Base-by-base conservation (phyloP, 1,140 invertebrate species). In the Scaptodrosophila lebanonensis region DNA sequence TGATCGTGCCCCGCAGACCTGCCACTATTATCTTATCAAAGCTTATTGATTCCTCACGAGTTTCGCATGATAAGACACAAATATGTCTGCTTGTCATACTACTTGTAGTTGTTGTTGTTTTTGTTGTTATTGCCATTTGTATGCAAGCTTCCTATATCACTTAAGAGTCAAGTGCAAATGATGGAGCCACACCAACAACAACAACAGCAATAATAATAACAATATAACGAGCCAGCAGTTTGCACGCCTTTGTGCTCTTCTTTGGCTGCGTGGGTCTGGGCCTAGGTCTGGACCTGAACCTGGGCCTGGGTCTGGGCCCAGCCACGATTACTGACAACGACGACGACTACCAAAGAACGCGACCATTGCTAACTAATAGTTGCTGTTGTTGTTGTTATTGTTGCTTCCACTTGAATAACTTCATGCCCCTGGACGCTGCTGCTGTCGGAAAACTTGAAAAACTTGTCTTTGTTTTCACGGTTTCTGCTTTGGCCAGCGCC, bases 371-470 rank as follows among this genome's bases (percentile, higher is more conserved):
- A 4, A 25, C 22, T 25, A 3, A 4, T 25, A 8, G 22, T 25
- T 25, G 22, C 22, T 25, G n/a, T n/a, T n/a, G n/a, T n/a, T n/a
- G 56, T 12, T 22, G 42, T 51, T 56, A 54, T 71, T 58, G 66
- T 66, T 76, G 66, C 51, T 60, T 79, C 72, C 72, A 77, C 72
- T 77, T 77, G 72, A 77, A 77, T 79, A 68, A 72, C 73, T 77
- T 72, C 64, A 57, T 68, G 72, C 22, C 22, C 22, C 22, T 25
- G 22, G 22, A 25, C 8, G 8, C 22, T 71, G 62, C 63, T 57
- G 62, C 56, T 61, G 73, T 64, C 68, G 73, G 75, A 82, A 65
- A 79, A 79, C 73, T 79, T 79, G 73, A 79, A 79, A 79, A 79
- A 79, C 73, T 79, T 62, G 73, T 79, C 73, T 79, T 82, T 79